Evolutionary conservation across 2,888 invertebrate genomes (phyloP), one percentile per base, ranked within the genome.

Genomic region (Xanthia icteritia): DNA sequence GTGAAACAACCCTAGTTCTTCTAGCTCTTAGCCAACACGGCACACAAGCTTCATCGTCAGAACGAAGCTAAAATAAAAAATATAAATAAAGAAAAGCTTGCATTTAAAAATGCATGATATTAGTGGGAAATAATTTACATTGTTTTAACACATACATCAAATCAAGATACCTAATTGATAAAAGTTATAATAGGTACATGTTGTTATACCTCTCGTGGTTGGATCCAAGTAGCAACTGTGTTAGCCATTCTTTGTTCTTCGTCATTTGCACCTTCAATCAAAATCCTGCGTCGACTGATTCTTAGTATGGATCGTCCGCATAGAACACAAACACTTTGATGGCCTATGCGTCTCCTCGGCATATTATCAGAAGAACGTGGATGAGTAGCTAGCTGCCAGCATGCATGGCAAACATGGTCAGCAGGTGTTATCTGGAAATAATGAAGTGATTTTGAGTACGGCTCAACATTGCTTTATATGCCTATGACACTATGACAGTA

Each of bases 341-440:
- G 36, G 36, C 76, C 76, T 23, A 76, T 20, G 8, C 56, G 48
- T 58, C 64, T 23, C 13, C 72, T 64, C 20, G 20, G 42, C 54
- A 72, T 64, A 27, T 51, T 11, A 54, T 63, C 27, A 39, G 64
- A 63, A 1, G 42, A 64, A 54, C 3, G 56, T 68, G 68, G 2
- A 68, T 42, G 72, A 58, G 17, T 36, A 76, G 75, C 75, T 69
- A 75, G 31, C 20, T 75, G 56, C 75, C 56, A 75, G 31, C 75
- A 75, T 63, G 68, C 75, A 56, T 69, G 69, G n/a, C 69, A 76
- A 76, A 76, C 51, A 69, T 76, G 39, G 70, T 76, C 76, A 58
- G 70, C 48, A 27, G 76, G 48, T 76, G 65, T 48, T 65, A 76
- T 70, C 65, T 69, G 75, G 42, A 64, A 75, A 54, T 54, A 61